Percentiles rank a stretch among this genome's conserved stretches.
Conservation (phyloP, 1,140 invertebrate species). For the Diploscapter pachys region DNA sequence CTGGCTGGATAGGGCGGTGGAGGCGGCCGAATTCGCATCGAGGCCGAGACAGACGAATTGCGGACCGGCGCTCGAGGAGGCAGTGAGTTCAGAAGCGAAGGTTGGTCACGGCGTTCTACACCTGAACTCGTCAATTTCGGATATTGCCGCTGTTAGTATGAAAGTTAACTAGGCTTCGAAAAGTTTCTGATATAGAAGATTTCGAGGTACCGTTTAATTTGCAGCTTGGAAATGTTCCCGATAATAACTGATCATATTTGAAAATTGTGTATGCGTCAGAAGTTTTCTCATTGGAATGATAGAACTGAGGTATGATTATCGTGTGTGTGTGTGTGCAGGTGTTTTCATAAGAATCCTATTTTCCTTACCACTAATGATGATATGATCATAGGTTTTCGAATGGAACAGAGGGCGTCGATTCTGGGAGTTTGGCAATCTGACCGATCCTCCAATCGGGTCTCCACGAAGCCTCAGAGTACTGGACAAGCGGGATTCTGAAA, state of each 20-base stretch:
- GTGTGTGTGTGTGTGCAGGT: neutral
- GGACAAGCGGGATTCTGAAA: neutral
- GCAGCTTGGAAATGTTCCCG: neutral
- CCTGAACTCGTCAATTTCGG: neutral
- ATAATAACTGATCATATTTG: neutral
- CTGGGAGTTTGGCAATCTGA: conserved; percentile 5
- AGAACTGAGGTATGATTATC: neutral
- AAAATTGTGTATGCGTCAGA: neutral
- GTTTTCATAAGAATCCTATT: neutral
- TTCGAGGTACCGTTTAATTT: neutral
- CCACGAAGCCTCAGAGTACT: conserved; percentile 12
- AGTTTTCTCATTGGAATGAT: neutral
- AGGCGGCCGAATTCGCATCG: conserved; percentile 16
- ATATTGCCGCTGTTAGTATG: neutral
- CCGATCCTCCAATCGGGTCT: conserved; percentile 24
- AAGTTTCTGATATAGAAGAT: neutral
- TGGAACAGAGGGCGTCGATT: neutral
- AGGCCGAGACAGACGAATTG: conserved; percentile 15
- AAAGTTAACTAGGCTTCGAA: neutral
- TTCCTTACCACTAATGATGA: neutral
- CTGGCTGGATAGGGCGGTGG: conserved; percentile 13
- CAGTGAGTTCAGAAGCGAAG: conserved; percentile 9
- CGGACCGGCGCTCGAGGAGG: conserved; percentile 25
- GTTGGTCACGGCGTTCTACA: neutral
- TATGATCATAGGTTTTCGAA: conserved; percentile 1